Conservation (phyloP, 2,113 vertebrate genomes). For the Morone saxatilis region DNA sequence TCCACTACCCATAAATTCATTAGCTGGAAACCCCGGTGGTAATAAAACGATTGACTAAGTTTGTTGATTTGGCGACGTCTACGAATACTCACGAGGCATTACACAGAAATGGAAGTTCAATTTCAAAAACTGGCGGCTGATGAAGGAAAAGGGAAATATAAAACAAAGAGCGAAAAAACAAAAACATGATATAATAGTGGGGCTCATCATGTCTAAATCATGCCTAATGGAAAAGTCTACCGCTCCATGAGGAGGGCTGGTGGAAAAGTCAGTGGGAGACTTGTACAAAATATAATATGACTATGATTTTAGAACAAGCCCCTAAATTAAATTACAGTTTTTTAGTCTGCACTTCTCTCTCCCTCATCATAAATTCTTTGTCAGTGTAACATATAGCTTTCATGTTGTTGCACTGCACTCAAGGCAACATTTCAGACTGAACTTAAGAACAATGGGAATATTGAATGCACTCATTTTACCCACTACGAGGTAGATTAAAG, state of each 20-base stretch:
- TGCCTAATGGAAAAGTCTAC: constrained; percentile 48
- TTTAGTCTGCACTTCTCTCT: constrained; percentile 14
- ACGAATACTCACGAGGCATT: constrained; percentile 7
- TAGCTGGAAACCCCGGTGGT: neutral
- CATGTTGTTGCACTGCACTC: constrained; percentile 33
- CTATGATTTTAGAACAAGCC: constrained; percentile 17
- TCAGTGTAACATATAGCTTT: constrained; percentile 53
- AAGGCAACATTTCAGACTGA: constrained; percentile 41
- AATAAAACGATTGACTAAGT: constrained; percentile 20
- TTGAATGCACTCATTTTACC: constrained; percentile 42
- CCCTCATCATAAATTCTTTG: constrained; percentile 39
- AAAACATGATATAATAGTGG: neutral
- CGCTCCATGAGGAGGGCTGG: constrained; percentile 24
- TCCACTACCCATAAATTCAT: neutral
- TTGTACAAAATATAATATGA: constrained; percentile 16
- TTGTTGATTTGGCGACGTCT: constrained; percentile 4
- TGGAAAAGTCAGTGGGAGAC: constrained; percentile 37
- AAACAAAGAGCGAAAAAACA: neutral
- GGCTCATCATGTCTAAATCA: neutral
- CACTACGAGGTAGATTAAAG: constrained; percentile 39
- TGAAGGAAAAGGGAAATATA: constrained; percentile 23
- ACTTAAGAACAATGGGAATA: constrained; percentile 53
- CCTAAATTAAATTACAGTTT: constrained; percentile 31
- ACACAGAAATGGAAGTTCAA: constrained; percentile 4
- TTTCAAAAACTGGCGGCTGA: constrained; percentile 17